These are phyloP conservation scores for Phymatocera aterrima DNA, from an alignment of 2,888 invertebrate species.

Conservation along the genomic window DNA sequence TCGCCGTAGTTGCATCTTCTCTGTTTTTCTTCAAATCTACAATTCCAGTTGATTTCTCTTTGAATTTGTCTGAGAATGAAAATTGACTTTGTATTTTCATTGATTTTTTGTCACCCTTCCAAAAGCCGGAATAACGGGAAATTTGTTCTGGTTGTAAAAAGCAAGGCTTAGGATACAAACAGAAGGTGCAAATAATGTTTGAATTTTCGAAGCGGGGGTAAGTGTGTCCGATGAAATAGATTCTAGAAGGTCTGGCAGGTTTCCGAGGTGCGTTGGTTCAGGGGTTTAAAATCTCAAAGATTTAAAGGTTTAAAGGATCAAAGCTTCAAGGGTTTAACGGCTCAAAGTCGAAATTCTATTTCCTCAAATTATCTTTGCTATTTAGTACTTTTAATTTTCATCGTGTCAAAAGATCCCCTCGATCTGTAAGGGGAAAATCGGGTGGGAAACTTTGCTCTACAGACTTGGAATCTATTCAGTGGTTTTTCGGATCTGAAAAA, in stretches of 20 bases:
- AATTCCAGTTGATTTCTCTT: no score
- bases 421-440: not conserved
- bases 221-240: constrained; percentile 11
- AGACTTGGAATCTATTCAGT: no score
- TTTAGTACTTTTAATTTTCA: not conserved
- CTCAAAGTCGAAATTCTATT: constrained; percentile 10
- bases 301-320: constrained; percentile 39
- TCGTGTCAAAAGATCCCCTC: not conserved
- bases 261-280: constrained; percentile 29
- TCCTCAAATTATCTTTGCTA: not conserved
- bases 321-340: constrained; percentile 26
- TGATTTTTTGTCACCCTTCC: no score
- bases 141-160: not conserved
- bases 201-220: constrained; percentile 7
- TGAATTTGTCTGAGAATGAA: no score
- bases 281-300: constrained; percentile 36
- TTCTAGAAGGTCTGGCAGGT: constrained; percentile 12
- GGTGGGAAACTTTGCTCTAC: no score
- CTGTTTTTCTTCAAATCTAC: not conserved
- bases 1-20: no score
- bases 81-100: no score
- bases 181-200: not conserved
- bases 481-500: no score
- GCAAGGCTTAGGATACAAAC: not conserved
- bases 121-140: no score